Evolutionary conservation across 2,888 invertebrate genomes (phyloP), one percentile per base, ranked within the genome.

Genomic region (Monochamus alternatus): DNA sequence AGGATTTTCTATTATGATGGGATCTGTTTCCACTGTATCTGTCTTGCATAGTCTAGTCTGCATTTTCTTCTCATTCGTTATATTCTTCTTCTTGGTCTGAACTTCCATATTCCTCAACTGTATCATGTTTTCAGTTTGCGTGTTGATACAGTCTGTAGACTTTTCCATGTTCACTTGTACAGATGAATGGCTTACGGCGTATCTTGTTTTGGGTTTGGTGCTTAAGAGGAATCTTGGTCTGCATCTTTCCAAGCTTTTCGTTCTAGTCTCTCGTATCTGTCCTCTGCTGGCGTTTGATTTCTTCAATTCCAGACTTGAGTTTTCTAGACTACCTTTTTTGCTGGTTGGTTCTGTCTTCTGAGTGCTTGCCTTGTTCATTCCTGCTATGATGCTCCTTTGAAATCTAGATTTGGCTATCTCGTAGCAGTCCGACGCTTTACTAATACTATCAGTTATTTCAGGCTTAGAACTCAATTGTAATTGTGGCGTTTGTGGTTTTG

Each of bases 11-110:
- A 60, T 9, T 3, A 52, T 22, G n/a, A 73, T 31, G 0, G 76
- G 76, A 14, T 55, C 59, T 2, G 69, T 76, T 43, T 76, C 73
- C 2, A 31, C 44, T 14, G 62, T 64, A 14, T 10, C 22, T 32
- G 55, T 69, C 31, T 73, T 73, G n/a, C 9, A 73, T 43, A 76
- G 38, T n/a, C 73, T 32, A 22, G 76, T 76, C 55, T 76, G 76
- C n/a, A 69, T 64, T 14, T 76, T 69, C 30, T 76, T 76, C 30
- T 51, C 32, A 32, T 14, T 43, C 7, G 68, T 66, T 3, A 22
- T 12, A 4, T 4, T 10, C 43, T 66, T 47, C 2, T 60, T 65
- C 4, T 43, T 43, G 4, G 52, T 43, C 52, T 70, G 69, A 9
- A 47, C 38, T 44, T 10, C 8, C 43, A 31, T 59, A 14, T 51